A percentile compares a stretch with the other conserved stretches of the same genome.
phyloP scores from a whole-genome alignment of 2,113 vertebrate genomes.

The Alligator mississippiensis region DNA sequence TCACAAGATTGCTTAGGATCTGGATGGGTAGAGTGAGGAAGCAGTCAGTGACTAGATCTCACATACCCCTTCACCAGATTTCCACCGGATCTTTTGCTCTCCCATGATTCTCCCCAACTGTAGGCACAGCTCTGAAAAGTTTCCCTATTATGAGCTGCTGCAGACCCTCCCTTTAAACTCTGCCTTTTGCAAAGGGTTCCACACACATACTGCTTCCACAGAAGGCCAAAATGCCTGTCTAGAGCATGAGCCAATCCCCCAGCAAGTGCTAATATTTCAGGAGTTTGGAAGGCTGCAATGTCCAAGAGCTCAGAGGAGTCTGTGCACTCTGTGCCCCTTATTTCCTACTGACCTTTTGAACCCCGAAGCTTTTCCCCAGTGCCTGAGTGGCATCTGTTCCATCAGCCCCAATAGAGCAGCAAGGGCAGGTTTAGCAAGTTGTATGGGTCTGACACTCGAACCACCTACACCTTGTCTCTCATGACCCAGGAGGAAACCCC shows the following conservation, averaged over 20 bases:
- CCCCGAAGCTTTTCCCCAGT: not conserved
- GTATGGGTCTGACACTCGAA: no score
- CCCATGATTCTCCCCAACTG: no score
- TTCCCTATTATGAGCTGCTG: no score
- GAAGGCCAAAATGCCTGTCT: not conserved
- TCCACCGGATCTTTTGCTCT: accelerated
- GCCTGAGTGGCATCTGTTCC: not conserved
- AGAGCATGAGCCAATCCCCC: not conserved
- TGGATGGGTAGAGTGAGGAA: conserved; percentile 39
- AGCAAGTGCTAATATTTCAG: not conserved
- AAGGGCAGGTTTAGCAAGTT: not conserved
- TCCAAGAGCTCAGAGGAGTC: not conserved
- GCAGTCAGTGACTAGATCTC: not conserved
- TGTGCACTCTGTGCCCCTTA: not conserved
- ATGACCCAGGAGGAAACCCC: not conserved
- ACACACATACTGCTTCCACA: not conserved
- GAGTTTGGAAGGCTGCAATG: not conserved
- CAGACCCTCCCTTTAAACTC: not conserved
- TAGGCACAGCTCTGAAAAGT: not conserved
- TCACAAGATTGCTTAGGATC: conserved; percentile 95
- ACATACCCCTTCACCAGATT: accelerated
- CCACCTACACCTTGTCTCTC: not conserved
- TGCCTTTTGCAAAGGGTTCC: not conserved
- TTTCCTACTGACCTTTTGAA: not conserved
- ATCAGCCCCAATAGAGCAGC: not conserved